Evolutionary conservation across 2,888 invertebrate genomes (phyloP), one percentile per base, ranked within the genome.

Genomic region (Pinctada fucata): DNA sequence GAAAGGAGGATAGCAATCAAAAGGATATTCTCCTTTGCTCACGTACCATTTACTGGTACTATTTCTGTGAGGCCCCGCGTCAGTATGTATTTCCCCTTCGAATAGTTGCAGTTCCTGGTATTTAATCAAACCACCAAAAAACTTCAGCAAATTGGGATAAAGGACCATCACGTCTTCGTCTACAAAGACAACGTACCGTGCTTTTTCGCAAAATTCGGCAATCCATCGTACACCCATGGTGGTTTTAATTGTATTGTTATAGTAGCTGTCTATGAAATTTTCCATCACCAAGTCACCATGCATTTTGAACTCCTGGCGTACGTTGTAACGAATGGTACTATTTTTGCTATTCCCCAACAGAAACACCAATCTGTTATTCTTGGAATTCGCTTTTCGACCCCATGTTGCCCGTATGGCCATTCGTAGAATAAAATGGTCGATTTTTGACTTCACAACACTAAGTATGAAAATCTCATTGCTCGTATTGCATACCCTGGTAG

Each of bases 1-100:
- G 69, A 45, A 69, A 2, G 69, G 69, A 49, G 69, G 69, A 49
- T 49, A 69, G 47, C 69, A 69, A 48, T 69, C 49, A 69, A 69
- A 69, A 8, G 50, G 69, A 69, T 69, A 69, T 2, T 69, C 49
- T n/a, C 51, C 49, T 48, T 48, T 13, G 4, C 50, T 50, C 2
- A 69, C 49, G 51, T 69, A 69, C 49, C 51, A 51, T 49, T 69
- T 69, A 48, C 8, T 3, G 13, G 48, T 10, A 31, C 6, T n/a
- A 50, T 49, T n/a, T 2, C 69, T 49, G 49, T 6, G n/a, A 6
- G 69, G 69, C n/a, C 49, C 3, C 3, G 69, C 50, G 49, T n/a
- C 13, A 50, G 49, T 16, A 5, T 50, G 13, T 5, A 69, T 6
- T 13, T n/a, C 49, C 51, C 69, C 69, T 16, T 51, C 31, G 31